Conservation (phyloP, 2,797 vertebrate species). For the Uromys caudimaculatus region DNA sequence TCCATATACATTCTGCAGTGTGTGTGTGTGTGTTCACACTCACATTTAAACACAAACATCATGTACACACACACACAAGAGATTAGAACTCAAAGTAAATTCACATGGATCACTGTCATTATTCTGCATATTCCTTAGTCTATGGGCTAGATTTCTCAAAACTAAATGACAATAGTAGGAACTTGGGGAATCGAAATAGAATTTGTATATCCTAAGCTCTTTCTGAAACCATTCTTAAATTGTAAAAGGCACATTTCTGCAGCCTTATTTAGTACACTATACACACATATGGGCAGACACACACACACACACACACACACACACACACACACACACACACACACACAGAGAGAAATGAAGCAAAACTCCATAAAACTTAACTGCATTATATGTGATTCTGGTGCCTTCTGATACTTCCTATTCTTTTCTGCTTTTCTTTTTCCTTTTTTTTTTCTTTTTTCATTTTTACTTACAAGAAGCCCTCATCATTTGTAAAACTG, state of each 20-base stretch:
- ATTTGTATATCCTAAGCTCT: neutral
- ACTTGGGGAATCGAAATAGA: constrained; percentile 4
- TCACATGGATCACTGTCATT: neutral
- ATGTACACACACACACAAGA: no score
- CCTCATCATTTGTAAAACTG: neutral
- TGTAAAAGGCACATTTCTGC: neutral
- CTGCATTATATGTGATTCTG: neutral
- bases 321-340: no score
- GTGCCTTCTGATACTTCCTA: constrained; percentile 49
- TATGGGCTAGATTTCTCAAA: neutral
- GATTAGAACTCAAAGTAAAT: neutral
- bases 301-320: no score
- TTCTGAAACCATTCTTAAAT: constrained; percentile 32
- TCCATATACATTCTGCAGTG: neutral
- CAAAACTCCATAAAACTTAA: neutral
- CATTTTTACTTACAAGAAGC: neutral
- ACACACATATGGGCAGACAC: neutral
- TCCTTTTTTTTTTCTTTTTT: no score
- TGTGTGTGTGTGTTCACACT: neutral
- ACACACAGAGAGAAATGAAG: constrained; percentile 21
- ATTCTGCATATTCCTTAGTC: neutral
- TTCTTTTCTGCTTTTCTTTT: constrained; percentile 14
- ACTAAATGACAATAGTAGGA: neutral
- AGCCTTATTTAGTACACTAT: neutral
- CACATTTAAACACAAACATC: neutral